Percentiles rank a stretch among this genome's conserved stretches.
Conservation (phyloP, 2,888 invertebrate species). For the Ennomos quercinarius region DNA sequence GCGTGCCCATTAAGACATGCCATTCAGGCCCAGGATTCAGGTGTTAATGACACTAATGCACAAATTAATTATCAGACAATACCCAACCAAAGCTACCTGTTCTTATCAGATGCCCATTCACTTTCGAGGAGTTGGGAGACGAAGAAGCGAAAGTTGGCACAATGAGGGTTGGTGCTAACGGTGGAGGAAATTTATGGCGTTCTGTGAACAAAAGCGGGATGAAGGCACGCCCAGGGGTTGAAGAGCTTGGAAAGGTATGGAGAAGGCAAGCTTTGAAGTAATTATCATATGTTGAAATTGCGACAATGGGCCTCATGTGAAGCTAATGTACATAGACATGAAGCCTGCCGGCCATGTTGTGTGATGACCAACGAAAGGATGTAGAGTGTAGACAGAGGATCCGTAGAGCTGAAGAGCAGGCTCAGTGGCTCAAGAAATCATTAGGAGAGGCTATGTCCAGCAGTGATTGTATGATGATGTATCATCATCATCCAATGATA, state of each 20-base stretch:
- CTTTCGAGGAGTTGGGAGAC: constrained; percentile 50
- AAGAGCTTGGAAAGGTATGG: constrained; percentile 4
- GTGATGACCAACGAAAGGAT: too few relatives aligned
- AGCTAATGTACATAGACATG: too few relatives aligned
- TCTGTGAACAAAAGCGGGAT: constrained; percentile 28
- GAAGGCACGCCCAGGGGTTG: constrained; percentile 20
- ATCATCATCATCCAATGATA: too few relatives aligned
- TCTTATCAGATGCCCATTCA: constrained; percentile 61
- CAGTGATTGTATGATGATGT: too few relatives aligned
- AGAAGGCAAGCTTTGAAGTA: constrained; percentile 9
- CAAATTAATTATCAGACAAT: constrained; percentile 79
- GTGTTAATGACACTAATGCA: constrained; percentile 70
- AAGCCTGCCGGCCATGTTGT: too few relatives aligned
- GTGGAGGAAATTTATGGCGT: constrained; percentile 24
- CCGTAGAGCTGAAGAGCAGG: too few relatives aligned
- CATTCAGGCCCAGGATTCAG: constrained; percentile 45
- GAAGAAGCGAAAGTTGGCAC: constrained; percentile 53
- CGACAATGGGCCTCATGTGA: background rate
- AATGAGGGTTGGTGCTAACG: constrained; percentile 39
- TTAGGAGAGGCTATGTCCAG: too few relatives aligned
- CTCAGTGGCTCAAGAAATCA: too few relatives aligned
- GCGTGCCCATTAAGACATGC: constrained; percentile 46
- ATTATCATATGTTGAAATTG: background rate
- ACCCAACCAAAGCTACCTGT: constrained; percentile 51
- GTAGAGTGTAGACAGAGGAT: too few relatives aligned